Percentiles rank a stretch among this genome's conserved stretches.
These are phyloP conservation scores for Copidosoma aretas DNA, from an alignment of 2,888 invertebrate genomes.

Conservation along the genomic window DNA sequence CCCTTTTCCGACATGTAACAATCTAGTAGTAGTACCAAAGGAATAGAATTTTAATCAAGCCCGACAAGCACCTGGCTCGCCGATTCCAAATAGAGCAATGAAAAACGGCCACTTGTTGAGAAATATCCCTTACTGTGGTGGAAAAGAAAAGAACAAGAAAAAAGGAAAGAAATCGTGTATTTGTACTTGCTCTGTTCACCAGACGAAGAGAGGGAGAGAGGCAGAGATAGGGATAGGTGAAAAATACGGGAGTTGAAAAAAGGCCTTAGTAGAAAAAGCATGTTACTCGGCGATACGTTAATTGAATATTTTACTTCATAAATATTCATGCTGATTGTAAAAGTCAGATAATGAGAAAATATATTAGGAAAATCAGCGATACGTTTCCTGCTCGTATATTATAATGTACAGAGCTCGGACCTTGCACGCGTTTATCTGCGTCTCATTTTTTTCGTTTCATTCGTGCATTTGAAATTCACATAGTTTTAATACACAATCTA, in stretches of 20 bases:
- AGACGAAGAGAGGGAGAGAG: neutral
- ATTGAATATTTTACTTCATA: constrained; percentile 24
- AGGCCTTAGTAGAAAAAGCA: neutral
- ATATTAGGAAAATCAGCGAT: constrained; percentile 1
- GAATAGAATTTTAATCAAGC: too few relatives aligned
- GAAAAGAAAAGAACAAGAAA: neutral
- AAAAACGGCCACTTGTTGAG: neutral
- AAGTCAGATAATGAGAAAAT: constrained; percentile 15
- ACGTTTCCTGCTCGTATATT: neutral
- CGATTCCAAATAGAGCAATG: neutral
- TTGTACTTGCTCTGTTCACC: neutral
- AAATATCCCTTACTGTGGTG: neutral
- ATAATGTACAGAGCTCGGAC: too few relatives aligned
- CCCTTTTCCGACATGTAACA: too few relatives aligned
- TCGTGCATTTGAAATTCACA: too few relatives aligned
- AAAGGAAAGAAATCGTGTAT: neutral
- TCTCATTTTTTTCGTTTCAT: too few relatives aligned
- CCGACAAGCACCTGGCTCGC: too few relatives aligned
- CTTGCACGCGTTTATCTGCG: too few relatives aligned
- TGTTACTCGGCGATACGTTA: constrained; percentile 2
- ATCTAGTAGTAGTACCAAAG: too few relatives aligned
- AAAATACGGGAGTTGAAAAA: neutral
- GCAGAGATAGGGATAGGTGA: neutral
- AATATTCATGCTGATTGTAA: constrained; percentile 20
- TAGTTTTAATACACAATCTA: too few relatives aligned